A percentile compares a stretch with the other conserved stretches of the same genome.
Evolutionary conservation across 2,888 invertebrate genomes (phyloP).

Genomic region (Diaperis boleti): DNA sequence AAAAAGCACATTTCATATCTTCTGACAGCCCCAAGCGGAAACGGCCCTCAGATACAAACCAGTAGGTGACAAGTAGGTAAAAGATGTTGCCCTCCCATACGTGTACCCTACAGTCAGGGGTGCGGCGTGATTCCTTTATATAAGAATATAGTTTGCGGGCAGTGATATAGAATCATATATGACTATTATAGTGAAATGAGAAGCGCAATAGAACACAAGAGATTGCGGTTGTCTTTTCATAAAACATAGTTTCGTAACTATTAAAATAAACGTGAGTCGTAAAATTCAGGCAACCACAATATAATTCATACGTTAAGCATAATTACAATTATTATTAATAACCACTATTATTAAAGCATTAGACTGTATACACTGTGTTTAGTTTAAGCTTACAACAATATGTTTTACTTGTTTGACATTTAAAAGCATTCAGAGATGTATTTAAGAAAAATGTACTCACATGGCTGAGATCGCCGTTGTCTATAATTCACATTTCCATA

Average conservation of each 20-base stretch:
- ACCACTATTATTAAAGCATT: too few relatives aligned
- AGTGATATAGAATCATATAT: slow-evolving; percentile 12
- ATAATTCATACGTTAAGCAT: too few relatives aligned
- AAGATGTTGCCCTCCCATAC: slow-evolving; percentile 16
- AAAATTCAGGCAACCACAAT: too few relatives aligned
- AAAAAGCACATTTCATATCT: slow-evolving; percentile 51
- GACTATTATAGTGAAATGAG: slow-evolving; percentile 6
- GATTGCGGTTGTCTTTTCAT: too few relatives aligned
- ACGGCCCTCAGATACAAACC: slow-evolving; percentile 42
- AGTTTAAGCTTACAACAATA: too few relatives aligned
- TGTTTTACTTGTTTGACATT: too few relatives aligned
- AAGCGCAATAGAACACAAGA: neutral
- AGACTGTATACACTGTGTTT: too few relatives aligned
- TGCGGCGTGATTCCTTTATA: slow-evolving; percentile 21
- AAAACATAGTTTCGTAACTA: too few relatives aligned
- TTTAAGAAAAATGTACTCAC: slow-evolving; percentile 27
- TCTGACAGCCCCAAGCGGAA: slow-evolving; percentile 51
- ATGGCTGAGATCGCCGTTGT: slow-evolving; percentile 42
- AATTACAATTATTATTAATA: too few relatives aligned
- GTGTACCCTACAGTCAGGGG: slow-evolving; percentile 21
- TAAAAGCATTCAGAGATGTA: neutral
- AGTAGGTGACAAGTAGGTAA: slow-evolving; percentile 43
- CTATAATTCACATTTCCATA: slow-evolving; percentile 44
- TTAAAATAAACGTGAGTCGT: too few relatives aligned
- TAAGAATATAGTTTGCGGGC: slow-evolving; percentile 10